These are phyloP conservation scores for Orycteropus afer DNA, from an alignment of 2,113 vertebrate genomes.

Conservation along the genomic window DNA sequence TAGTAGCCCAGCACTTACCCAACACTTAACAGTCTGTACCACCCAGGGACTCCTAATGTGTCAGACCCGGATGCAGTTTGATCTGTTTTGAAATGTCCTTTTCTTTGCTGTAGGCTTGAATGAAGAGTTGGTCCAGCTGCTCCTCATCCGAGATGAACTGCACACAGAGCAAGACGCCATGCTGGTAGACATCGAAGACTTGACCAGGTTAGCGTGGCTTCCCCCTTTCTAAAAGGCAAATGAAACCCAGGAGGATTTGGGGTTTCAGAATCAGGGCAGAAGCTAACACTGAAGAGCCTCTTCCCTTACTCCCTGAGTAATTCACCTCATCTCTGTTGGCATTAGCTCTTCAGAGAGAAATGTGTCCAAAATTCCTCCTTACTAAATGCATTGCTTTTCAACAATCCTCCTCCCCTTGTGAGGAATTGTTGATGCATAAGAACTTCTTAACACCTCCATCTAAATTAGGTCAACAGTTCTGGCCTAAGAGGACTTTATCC, in stretches of 20 bases:
- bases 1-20: not conserved
- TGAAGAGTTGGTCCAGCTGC: constrained; percentile 98
- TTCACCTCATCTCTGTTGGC: not conserved
- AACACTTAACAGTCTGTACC: no score
- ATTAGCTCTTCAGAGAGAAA: not conserved
- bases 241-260: not conserved
- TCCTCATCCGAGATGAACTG: constrained; percentile 97
- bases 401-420: not conserved
- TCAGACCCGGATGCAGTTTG: not conserved
- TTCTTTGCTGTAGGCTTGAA: constrained; percentile 91
- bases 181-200: constrained; percentile 99
- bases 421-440: not conserved
- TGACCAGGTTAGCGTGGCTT: constrained; percentile 91
- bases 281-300: not conserved
- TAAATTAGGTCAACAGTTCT: not conserved
- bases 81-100: not conserved
- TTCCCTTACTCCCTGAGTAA: not conserved
- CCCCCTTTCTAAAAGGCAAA: not conserved
- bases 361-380: not conserved
- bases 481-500: not conserved
- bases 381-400: not conserved
- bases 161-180: constrained; percentile 99
- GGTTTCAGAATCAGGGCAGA: not conserved
- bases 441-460: not conserved
- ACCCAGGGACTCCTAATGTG: no score